A percentile compares a stretch with the other conserved stretches of the same genome.
Evolutionary conservation across 2,888 invertebrate species (phyloP).

Genomic region (Arenicola marina): DNA sequence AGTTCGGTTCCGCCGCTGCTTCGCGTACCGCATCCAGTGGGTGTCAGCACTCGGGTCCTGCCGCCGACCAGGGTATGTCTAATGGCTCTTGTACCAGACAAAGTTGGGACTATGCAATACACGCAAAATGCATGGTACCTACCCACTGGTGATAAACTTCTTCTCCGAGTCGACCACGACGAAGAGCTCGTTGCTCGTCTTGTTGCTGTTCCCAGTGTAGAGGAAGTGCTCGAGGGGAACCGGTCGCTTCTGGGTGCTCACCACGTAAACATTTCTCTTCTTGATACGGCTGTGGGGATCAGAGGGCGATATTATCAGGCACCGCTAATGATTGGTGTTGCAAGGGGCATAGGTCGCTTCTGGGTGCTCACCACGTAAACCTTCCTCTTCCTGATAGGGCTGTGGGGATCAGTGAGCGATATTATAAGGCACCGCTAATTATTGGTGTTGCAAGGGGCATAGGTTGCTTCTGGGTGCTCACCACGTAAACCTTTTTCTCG

Average conservation of each 20-base stretch:
- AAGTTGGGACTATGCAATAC: background rate
- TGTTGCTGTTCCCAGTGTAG: slow-evolving; percentile 70
- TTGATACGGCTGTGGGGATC: slow-evolving; percentile 61
- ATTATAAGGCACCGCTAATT: too few relatives aligned
- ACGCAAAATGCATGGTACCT: background rate
- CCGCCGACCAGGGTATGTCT: background rate
- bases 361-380: slow-evolving; percentile 89
- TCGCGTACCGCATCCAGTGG: too few relatives aligned
- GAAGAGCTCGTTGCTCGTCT: slow-evolving; percentile 66
- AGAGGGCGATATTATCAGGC: too few relatives aligned
- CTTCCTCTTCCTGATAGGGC: slow-evolving; percentile 72
- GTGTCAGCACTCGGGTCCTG: too few relatives aligned
- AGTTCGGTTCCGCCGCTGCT: too few relatives aligned
- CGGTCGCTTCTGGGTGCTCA: slow-evolving; percentile 89
- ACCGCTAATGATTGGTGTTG: too few relatives aligned
- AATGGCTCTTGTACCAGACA: background rate
- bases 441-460: too few relatives aligned
- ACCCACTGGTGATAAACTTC: too few relatives aligned
- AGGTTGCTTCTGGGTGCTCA: too few relatives aligned
- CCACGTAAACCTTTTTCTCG: too few relatives aligned
- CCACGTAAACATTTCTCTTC: slow-evolving; percentile 85
- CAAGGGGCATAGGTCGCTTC: slow-evolving; percentile 92
- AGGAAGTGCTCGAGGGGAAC: slow-evolving; percentile 94
- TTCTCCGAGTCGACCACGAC: slow-evolving; percentile 79
- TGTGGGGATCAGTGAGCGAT: slow-evolving; percentile 27